Evolutionary conservation across 2,888 invertebrate genomes (phyloP), one percentile per base, ranked within the genome.

Genomic region (Barypeithes pellucidus): DNA sequence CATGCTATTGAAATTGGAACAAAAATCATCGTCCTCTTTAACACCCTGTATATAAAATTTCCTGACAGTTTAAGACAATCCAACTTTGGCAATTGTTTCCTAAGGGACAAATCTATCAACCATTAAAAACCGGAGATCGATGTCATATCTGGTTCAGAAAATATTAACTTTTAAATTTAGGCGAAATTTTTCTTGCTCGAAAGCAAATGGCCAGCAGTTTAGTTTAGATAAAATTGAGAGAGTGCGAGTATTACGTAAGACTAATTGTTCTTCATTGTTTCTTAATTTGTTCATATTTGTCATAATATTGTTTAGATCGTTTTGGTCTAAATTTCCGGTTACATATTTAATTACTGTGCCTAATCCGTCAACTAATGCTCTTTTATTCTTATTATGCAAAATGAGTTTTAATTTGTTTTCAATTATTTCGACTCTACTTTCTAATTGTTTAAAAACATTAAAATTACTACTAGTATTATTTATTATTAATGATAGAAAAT

Each of bases 251-350:
- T 61, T 61, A 9, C 20, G 61, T 9, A 41, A 2, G 1, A 0
- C 43, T 61, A 61, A 3, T 43, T 20, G 11, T 12, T 61, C 61
- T 24, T 61, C 61, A 45, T 61, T 61, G 9, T 61, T 39, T 45
- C 43, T 22, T n/a, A 61, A n/a, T 24, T 24, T 61, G 0, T 61
- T n/a, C n/a, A n/a, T n/a, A n/a, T n/a, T n/a, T n/a, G n/a, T n/a
- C n/a, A 61, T 61, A 39, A 62, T 62, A 2, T 43, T 16, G 8
- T 62, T 41, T 20, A 62, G n/a, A 62, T 62, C 62, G n/a, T 22
- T 29, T 22, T 62, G 62, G 29, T 47, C 62, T 43, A 43, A n/a
- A 20, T 62, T 62, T 62, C 62, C 62, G 8, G 41, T 62, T 14
- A 62, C 12, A n/a, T 20, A 62, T 62, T 11, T 43, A 43, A 62